These are phyloP conservation scores for Oxygymnocypris stewartii DNA, from an alignment of 2,113 vertebrate genomes.

Conservation along the genomic window DNA sequence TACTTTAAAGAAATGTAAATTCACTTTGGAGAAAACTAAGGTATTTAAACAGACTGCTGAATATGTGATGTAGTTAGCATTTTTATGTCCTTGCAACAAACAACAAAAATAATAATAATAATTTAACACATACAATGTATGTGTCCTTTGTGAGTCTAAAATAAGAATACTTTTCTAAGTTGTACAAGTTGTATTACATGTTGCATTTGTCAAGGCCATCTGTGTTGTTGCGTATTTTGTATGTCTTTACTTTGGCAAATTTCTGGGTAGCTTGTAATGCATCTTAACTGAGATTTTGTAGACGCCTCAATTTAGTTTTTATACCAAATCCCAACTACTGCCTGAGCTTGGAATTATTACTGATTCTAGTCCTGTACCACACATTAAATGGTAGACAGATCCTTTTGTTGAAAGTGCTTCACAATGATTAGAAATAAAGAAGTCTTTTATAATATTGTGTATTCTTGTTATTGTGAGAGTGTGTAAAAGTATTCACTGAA, in stretches of 20 bases:
- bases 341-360: conserved; percentile 29
- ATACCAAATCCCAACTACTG: conserved; percentile 45
- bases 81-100: conserved; percentile 73
- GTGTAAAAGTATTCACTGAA: conserved; percentile 3
- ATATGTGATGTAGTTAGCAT: conserved; percentile 87
- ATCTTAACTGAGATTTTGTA: conserved; percentile 36
- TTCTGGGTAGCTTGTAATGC: conserved; percentile 61
- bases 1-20: conserved; percentile 96
- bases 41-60: conserved; percentile 92
- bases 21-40: conserved; percentile 93
- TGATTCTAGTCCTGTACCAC: conserved; percentile 8
- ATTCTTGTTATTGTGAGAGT: neutral
- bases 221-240: conserved; percentile 57
- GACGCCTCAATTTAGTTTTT: conserved; percentile 20
- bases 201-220: conserved; percentile 62
- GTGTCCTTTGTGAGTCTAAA: conserved; percentile 82
- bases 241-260: conserved; percentile 55
- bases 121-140: conserved; percentile 93
- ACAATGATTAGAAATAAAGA: conserved; percentile 74
- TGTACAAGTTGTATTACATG: conserved; percentile 80
- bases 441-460: conserved; percentile 62
- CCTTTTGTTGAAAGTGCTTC: conserved; percentile 57
- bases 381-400: conserved; percentile 52
- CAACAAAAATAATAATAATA: conserved; percentile 66
- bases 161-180: conserved; percentile 74